These are phyloP conservation scores for Cordylochernes scorpioides DNA, from an alignment of 2,888 invertebrate genomes.

Conservation along the genomic window DNA sequence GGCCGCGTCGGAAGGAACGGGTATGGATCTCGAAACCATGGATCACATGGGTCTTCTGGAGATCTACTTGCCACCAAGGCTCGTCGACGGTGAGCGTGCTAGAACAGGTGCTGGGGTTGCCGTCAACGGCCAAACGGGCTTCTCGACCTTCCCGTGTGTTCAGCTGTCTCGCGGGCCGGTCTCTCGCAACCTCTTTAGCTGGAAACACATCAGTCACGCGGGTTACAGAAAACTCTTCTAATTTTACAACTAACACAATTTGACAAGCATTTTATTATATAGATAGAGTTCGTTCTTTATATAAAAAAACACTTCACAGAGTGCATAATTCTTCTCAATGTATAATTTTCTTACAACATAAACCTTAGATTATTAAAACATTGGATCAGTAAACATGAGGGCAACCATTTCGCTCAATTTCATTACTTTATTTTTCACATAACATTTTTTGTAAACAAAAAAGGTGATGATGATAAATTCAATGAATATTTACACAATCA, in stretches of 20 bases:
- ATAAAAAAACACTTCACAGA: not conserved
- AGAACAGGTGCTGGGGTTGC: conserved; percentile 12
- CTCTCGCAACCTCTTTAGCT: conserved; percentile 15
- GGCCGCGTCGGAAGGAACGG: no score
- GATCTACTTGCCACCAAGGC: conserved; percentile 17
- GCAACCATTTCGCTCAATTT: no score
- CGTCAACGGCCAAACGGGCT: conserved; percentile 15
- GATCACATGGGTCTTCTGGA: conserved; percentile 15
- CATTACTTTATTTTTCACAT: no score
- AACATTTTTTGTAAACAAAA: no score
- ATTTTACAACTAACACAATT: not conserved
- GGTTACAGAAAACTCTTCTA: not conserved
- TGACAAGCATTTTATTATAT: not conserved
- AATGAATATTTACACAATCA: no score
- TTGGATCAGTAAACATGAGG: no score
- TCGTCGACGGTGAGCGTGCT: conserved; percentile 15
- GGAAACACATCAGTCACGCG: no score
- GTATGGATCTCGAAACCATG: conserved; percentile 15
- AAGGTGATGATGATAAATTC: no score
- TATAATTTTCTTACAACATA: not conserved
- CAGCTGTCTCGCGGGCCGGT: conserved; percentile 16
- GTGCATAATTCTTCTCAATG: no score
- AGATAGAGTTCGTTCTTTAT: not conserved
- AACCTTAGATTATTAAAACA: not conserved
- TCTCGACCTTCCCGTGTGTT: conserved; percentile 12